These are phyloP conservation scores for Petromus typicus DNA, from an alignment of 2,113 vertebrate genomes.

Conservation along the genomic window DNA sequence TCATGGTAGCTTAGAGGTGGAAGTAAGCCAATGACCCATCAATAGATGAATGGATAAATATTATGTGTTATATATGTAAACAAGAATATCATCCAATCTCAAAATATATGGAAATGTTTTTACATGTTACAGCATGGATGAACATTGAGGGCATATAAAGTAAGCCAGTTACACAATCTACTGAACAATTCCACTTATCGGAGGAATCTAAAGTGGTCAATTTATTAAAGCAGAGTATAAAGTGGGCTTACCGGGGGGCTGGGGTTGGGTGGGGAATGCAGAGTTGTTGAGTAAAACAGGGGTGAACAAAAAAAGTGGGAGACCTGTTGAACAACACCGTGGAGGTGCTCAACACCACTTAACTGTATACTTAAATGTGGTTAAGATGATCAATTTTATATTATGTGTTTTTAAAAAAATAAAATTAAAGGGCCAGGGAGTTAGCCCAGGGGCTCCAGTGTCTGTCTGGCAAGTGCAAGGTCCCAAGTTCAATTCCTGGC, in stretches of 20 bases:
- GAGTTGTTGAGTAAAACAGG: neutral
- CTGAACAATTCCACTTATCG: neutral
- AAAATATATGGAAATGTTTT: neutral
- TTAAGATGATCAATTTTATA: neutral
- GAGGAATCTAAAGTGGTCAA: neutral
- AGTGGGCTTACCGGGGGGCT: neutral
- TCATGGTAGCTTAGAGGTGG: neutral
- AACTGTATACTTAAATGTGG: neutral
- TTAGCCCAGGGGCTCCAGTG: too few relatives aligned
- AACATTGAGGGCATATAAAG: neutral
- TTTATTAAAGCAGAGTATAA: neutral
- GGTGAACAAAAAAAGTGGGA: too few relatives aligned
- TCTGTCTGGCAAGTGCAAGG: too few relatives aligned
- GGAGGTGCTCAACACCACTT: neutral
- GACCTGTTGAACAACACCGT: neutral
- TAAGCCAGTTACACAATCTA: neutral
- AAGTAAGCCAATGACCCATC: neutral
- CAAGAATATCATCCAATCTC: neutral
- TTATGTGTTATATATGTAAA: neutral
- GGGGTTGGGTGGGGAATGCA: neutral
- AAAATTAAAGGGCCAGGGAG: too few relatives aligned
- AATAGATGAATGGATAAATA: neutral
- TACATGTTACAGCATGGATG: neutral
- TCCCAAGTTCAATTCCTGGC: too few relatives aligned
- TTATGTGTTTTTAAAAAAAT: neutral